Percentiles rank a stretch among this genome's conserved stretches.
phyloP scores from a whole-genome alignment of 2,797 vertebrate genomes.

The Remorina albescens region DNA sequence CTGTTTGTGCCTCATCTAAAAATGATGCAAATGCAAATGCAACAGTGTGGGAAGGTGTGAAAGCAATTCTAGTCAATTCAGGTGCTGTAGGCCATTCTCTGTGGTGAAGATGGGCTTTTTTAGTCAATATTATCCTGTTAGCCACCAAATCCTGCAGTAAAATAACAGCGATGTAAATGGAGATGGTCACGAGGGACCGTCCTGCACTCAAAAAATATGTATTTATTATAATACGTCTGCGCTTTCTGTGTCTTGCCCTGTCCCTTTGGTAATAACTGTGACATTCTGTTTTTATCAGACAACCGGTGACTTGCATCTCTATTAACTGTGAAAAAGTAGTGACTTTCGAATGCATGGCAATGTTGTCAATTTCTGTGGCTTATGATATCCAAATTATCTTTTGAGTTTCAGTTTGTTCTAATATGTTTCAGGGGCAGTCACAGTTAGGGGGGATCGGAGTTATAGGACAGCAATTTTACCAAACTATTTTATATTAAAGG shows the following conservation, averaged over 20 bases:
- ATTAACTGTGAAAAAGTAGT: neutral
- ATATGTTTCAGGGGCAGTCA: neutral
- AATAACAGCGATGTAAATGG: slow-evolving; percentile 46
- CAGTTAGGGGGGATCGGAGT: no score
- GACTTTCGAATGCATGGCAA: neutral
- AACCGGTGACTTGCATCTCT: neutral
- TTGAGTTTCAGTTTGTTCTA: neutral
- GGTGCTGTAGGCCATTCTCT: slow-evolving; percentile 48
- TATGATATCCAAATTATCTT: no score
- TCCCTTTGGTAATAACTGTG: slow-evolving; percentile 8
- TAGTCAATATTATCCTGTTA: slow-evolving; percentile 62
- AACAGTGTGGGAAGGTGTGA: slow-evolving; percentile 72
- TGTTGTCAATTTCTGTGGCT: neutral
- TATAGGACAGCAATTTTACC: no score
- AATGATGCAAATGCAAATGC: slow-evolving; percentile 65
- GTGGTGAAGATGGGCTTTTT: slow-evolving; percentile 62
- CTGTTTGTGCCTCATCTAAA: slow-evolving; percentile 55
- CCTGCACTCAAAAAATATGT: slow-evolving; percentile 20
- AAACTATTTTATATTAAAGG: no score
- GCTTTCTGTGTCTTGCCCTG: neutral
- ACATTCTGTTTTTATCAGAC: neutral
- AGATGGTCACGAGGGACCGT: slow-evolving; percentile 38
- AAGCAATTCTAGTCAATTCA: slow-evolving; percentile 68
- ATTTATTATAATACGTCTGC: slow-evolving; percentile 23
- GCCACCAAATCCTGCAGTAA: slow-evolving; percentile 35